These are phyloP conservation scores for Setipinna tenuifilis DNA, from an alignment of 2,797 vertebrate genomes.

Conservation along the genomic window DNA sequence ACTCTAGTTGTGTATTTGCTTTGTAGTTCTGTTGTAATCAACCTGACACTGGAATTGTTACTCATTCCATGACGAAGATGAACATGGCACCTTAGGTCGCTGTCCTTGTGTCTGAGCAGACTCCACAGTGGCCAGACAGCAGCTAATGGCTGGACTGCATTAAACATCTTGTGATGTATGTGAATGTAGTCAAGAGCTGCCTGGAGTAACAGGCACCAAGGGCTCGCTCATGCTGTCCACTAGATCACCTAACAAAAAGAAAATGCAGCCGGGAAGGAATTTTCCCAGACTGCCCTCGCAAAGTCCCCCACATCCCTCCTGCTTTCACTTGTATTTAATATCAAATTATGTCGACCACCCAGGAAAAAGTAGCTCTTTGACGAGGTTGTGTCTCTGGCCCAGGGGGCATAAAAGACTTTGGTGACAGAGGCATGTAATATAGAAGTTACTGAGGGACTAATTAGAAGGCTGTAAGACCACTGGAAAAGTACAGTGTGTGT, in stretches of 20 bases:
- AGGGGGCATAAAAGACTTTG: not conserved
- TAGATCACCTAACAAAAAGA: not conserved
- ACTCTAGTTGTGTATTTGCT: not conserved
- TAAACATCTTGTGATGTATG: not conserved
- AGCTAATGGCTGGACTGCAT: no score
- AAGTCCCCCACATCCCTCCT: not conserved
- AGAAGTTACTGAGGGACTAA: not conserved
- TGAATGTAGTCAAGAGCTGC: not conserved
- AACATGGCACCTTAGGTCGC: not conserved
- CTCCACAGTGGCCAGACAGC: not conserved
- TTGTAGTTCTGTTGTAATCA: not conserved
- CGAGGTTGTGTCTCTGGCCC: not conserved
- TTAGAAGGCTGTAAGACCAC: conserved; percentile 16
- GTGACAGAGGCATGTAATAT: conserved; percentile 12
- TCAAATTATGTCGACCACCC: conserved; percentile 6
- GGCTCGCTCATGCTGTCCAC: not conserved
- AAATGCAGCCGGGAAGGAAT: not conserved
- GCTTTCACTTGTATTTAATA: not conserved
- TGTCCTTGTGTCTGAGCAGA: not conserved
- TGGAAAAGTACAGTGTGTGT: conserved; percentile 13
- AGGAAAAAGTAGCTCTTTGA: not conserved
- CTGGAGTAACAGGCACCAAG: conserved; percentile 7
- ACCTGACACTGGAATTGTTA: not conserved
- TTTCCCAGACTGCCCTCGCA: not conserved
- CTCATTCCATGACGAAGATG: not conserved